A percentile compares a stretch with the other conserved stretches of the same genome.
phyloP scores from a whole-genome alignment of 2,797 vertebrate species.

The Diglossa cyanea region DNA sequence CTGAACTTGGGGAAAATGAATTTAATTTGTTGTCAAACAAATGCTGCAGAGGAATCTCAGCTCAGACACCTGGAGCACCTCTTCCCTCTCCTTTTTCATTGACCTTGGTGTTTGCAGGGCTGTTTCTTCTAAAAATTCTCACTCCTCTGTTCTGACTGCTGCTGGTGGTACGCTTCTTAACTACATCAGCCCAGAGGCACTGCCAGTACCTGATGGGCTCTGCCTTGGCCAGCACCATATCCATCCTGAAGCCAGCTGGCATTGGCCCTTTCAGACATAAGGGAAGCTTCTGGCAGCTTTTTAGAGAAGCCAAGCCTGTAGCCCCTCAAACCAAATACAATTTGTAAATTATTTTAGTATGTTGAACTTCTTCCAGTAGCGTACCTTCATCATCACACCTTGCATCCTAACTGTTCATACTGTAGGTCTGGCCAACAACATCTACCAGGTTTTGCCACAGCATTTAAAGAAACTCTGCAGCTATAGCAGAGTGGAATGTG shows the following conservation, averaged over 20 bases:
- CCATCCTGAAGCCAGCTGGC: background rate
- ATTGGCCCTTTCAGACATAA: background rate
- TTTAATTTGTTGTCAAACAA: background rate
- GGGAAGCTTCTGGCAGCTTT: background rate
- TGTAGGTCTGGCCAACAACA: accelerated
- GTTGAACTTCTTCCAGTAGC: background rate
- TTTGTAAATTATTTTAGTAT: background rate
- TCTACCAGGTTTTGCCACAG: background rate
- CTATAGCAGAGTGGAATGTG: background rate
- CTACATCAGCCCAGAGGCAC: background rate
- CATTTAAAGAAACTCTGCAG: background rate
- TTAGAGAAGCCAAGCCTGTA: background rate
- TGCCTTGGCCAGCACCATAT: background rate
- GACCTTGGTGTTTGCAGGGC: background rate
- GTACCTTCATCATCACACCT: background rate
- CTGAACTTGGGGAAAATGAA: background rate
- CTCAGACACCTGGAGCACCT: background rate
- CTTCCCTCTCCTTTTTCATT: background rate
- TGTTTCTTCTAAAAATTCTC: background rate
- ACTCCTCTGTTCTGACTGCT: background rate
- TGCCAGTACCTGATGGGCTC: background rate
- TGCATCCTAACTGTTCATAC: background rate
- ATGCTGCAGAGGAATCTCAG: background rate
- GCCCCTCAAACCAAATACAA: background rate
- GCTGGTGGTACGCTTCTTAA: background rate